Evolutionary conservation across 2,113 vertebrate species (phyloP).

Genomic region (human (Homo sapiens)): DNA sequence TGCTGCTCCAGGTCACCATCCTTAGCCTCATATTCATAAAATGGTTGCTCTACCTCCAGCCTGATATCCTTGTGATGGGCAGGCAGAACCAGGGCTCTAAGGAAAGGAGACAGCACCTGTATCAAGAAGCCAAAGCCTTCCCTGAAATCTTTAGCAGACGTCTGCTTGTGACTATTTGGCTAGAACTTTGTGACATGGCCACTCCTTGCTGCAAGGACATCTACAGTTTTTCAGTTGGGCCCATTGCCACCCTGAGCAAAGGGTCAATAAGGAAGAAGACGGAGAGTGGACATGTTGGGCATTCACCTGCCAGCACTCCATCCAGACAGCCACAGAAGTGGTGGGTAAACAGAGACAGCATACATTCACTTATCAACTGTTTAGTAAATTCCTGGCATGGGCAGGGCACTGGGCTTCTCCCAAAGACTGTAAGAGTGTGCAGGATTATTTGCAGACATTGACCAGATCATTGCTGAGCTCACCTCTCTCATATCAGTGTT

Average conservation of each 20-base stretch:
- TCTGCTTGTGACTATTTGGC: not conserved
- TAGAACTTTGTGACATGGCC: not conserved
- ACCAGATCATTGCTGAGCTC: not conserved
- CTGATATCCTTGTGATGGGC: not conserved
- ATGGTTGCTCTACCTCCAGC: not conserved
- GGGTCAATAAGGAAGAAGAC: not conserved
- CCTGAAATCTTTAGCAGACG: not conserved
- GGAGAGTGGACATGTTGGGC: not conserved
- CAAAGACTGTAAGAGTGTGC: not conserved
- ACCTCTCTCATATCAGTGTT: not conserved
- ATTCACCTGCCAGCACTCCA: not conserved
- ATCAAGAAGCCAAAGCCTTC: not conserved
- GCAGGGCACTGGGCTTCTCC: not conserved
- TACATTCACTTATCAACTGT: not conserved
- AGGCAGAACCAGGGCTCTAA: not conserved
- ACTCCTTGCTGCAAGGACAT: not conserved
- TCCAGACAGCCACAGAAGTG: not conserved
- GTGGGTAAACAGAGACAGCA: not conserved
- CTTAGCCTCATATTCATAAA: not conserved
- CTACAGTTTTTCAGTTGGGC: not conserved
- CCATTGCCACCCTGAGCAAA: not conserved
- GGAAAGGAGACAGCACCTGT: not conserved
- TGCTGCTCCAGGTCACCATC: not conserved
- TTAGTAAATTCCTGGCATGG: not conserved
- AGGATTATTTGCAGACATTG: not conserved